These are phyloP conservation scores for Nerophis lumbriciformis DNA, from an alignment of 2,113 vertebrate genomes.

Conservation along the genomic window DNA sequence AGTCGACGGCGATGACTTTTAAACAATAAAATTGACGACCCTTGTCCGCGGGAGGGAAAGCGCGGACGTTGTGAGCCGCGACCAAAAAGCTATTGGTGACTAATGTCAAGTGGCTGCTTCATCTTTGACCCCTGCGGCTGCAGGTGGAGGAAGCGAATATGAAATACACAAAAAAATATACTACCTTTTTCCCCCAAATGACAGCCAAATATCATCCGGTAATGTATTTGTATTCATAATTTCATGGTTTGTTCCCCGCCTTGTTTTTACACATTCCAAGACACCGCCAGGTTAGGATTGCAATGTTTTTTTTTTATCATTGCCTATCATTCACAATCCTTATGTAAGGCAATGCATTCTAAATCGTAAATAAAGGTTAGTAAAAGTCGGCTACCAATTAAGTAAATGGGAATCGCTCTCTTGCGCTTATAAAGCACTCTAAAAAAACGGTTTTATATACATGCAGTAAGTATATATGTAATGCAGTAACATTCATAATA, in stretches of 20 bases:
- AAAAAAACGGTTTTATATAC: too few species aligned
- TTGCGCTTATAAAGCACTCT: too few species aligned
- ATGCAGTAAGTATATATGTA: too few species aligned
- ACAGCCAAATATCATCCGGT: conserved; percentile 34
- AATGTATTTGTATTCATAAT: conserved; percentile 45
- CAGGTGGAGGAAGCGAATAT: conserved; percentile 51
- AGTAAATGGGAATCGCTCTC: too few species aligned
- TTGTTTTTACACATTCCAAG: conserved; percentile 32
- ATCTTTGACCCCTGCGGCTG: conserved; percentile 65
- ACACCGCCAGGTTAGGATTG: conserved; percentile 57
- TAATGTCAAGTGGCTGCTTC: conserved; percentile 59
- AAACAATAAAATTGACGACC: conserved; percentile 77
- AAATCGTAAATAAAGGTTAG: too few species aligned
- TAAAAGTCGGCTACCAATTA: too few species aligned
- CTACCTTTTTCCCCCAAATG: conserved; percentile 27
- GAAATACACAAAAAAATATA: conserved; percentile 54
- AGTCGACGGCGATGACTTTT: conserved; percentile 77
- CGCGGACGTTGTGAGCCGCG: conserved; percentile 66
- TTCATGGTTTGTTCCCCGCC: conserved; percentile 13
- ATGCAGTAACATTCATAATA: too few species aligned
- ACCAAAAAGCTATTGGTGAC: conserved; percentile 68
- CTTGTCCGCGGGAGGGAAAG: conserved; percentile 62
- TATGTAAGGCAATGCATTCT: too few species aligned
- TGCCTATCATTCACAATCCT: too few species aligned
- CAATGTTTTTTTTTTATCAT: not conserved